These are phyloP conservation scores for Pterocles gutturalis DNA, from an alignment of 2,113 vertebrate species.

Conservation along the genomic window DNA sequence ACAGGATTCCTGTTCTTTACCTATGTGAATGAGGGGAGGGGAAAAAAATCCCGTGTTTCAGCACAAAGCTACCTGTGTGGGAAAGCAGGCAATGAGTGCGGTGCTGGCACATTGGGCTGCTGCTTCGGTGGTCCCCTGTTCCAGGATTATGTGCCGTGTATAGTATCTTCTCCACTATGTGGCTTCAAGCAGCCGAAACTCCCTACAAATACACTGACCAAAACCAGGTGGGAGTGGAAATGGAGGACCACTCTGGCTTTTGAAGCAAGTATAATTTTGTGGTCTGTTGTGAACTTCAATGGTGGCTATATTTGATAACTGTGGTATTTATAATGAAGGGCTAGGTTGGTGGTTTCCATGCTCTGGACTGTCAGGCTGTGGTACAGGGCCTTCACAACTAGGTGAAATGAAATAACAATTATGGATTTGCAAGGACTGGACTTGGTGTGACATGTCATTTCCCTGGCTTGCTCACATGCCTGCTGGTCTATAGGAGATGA, in stretches of 20 bases:
- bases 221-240: slow-evolving; percentile 1
- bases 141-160: neutral
- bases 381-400: neutral
- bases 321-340: neutral
- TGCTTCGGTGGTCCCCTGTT: neutral
- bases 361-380: neutral
- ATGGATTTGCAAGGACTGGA: neutral
- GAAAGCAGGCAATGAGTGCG: neutral
- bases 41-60: neutral
- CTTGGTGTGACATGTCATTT: neutral
- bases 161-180: neutral
- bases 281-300: neutral
- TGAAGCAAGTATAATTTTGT: neutral
- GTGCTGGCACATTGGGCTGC: neutral
- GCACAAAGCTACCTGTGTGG: neutral
- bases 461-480: neutral
- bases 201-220: neutral
- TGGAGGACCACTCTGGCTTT: neutral
- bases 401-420: neutral
- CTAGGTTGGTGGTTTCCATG: neutral
- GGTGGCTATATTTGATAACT: slow-evolving; percentile 44
- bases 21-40: neutral
- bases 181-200: neutral
- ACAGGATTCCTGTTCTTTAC: neutral
- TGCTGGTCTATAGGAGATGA: neutral